phyloP scores from a whole-genome alignment of 2,797 vertebrate genomes.

The Nannoperca obscura region DNA sequence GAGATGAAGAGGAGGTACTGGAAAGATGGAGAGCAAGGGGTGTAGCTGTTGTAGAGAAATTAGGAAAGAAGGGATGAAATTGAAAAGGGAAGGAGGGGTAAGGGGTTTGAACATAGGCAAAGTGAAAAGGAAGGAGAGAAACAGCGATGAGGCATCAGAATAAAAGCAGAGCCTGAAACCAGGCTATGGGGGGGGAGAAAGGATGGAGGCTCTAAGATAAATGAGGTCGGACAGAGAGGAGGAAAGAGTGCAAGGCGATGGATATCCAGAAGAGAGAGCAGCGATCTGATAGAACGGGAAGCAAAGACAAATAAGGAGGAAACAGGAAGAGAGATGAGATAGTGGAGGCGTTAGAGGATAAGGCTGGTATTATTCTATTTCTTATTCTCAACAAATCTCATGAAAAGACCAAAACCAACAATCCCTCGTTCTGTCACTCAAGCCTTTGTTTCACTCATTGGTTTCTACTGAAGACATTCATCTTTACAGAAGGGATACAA shows the following conservation, averaged over 20 bases:
- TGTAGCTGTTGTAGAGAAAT: slow-evolving; percentile 16
- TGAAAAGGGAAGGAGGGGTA: slow-evolving; percentile 5
- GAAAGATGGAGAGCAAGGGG: slow-evolving; percentile 9
- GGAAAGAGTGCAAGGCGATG: slow-evolving; percentile 14
- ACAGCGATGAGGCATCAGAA: slow-evolving; percentile 28
- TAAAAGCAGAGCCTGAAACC: slow-evolving; percentile 35
- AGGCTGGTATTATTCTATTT: slow-evolving; percentile 23
- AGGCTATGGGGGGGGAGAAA: slow-evolving; percentile 51
- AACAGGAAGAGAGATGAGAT: slow-evolving; percentile 30
- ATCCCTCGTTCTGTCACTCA: neutral
- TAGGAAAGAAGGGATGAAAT: slow-evolving; percentile 7
- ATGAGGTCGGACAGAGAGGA: slow-evolving; percentile 57
- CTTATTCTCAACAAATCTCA: slow-evolving; percentile 28
- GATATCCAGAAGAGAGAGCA: slow-evolving; percentile 35
- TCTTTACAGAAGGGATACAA: neutral
- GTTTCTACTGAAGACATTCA: neutral
- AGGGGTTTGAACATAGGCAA: slow-evolving; percentile 26
- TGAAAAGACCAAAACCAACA: slow-evolving; percentile 23
- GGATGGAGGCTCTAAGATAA: slow-evolving; percentile 57
- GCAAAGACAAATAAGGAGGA: slow-evolving; percentile 42
- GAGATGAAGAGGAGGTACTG: slow-evolving; percentile 18
- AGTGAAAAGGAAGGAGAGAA: slow-evolving; percentile 33
- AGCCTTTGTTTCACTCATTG: neutral
- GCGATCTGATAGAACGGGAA: slow-evolving; percentile 44
- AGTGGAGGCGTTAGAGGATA: slow-evolving; percentile 15